Evolutionary conservation across 2,888 invertebrate species (phyloP).

Genomic region (Megastigmus dorsalis): DNA sequence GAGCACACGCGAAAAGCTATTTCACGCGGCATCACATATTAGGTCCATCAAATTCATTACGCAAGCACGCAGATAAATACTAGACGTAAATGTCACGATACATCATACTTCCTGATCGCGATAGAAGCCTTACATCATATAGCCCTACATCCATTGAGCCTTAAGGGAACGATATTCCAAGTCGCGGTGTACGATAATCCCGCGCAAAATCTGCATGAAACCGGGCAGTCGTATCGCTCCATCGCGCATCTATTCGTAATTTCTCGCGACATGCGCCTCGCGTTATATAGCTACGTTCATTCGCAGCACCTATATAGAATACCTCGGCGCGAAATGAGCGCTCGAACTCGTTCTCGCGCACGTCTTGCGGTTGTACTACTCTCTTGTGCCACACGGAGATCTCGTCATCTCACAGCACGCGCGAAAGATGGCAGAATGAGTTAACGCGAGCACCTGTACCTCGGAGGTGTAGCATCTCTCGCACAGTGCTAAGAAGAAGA

Average conservation of each 20-base stretch:
- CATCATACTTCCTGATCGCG: constrained; percentile 23
- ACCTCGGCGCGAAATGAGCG: no score
- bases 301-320: no score
- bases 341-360: no score
- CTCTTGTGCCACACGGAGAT: background rate
- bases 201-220: constrained; percentile 31
- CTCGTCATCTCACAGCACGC: constrained; percentile 4
- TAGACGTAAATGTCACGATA: constrained; percentile 9
- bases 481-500: constrained; percentile 4
- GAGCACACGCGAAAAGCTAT: no score
- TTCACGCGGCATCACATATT: no score
- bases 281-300: no score
- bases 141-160: background rate
- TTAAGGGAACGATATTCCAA: constrained; percentile 6
- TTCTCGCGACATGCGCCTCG: background rate
- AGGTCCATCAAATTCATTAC: no score
- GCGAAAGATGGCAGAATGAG: background rate
- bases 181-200: no score
- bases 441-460: constrained; percentile 19
- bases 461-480: no score
- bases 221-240: background rate
- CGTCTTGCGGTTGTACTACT: background rate
- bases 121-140: constrained; percentile 32
- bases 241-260: background rate
- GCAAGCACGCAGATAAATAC: no score